These are phyloP conservation scores for Pomacea maculata DNA, from an alignment of 1,140 invertebrate genomes.

Conservation along the genomic window DNA sequence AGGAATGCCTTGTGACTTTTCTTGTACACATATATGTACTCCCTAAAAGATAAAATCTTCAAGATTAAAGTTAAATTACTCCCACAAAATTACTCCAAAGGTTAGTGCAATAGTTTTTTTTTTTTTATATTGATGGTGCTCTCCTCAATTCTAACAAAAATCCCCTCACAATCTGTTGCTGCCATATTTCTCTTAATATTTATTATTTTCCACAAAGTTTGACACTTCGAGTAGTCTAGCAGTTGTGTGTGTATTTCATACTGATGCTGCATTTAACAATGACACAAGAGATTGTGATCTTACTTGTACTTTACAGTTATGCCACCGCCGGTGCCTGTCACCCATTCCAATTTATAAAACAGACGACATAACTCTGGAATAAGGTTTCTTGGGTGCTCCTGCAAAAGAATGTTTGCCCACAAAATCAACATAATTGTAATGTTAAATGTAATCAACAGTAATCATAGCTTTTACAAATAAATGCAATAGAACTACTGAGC, in stretches of 20 bases:
- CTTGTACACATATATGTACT: no score
- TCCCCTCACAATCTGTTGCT: background rate
- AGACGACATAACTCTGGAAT: constrained; percentile 89
- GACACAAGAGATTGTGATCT: constrained; percentile 33
- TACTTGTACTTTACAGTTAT: constrained; percentile 90
- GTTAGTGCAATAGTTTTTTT: no score
- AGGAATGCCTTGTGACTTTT: no score
- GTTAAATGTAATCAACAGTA: no score
- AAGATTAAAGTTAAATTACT: no score
- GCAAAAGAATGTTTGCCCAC: background rate
- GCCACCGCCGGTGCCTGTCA: constrained; percentile 91
- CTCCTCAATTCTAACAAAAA: background rate
- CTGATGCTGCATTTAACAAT: background rate
- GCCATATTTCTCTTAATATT: background rate
- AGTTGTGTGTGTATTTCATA: background rate
- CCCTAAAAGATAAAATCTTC: no score
- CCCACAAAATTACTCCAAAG: no score
- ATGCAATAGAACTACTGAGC: no score
- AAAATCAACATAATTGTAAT: background rate
- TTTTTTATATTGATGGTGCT: no score
- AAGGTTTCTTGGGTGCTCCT: constrained; percentile 80
- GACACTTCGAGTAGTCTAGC: background rate
- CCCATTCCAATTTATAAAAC: constrained; percentile 95
- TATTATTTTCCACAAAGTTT: background rate
- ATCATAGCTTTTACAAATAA: no score